These are phyloP conservation scores for Gymnothorax reevesii DNA, from an alignment of 2,797 vertebrate species.

Conservation along the genomic window DNA sequence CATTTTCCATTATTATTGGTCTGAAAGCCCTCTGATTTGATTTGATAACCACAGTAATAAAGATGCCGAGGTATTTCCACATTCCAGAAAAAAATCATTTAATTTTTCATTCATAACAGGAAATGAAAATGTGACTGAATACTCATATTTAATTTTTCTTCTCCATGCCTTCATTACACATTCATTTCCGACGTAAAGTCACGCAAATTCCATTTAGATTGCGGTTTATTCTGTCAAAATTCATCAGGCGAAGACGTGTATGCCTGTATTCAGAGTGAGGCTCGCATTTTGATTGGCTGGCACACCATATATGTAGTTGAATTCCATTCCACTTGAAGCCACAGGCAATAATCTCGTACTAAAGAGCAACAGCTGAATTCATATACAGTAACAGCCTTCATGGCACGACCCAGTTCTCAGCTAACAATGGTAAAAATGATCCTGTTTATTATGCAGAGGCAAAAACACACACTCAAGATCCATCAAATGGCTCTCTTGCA, in stretches of 20 bases:
- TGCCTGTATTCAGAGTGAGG: background rate
- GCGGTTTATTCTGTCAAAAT: background rate
- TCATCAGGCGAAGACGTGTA: background rate
- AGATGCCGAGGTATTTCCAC: background rate
- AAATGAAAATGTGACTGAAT: conserved; percentile 3
- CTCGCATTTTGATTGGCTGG: background rate
- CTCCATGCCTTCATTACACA: background rate
- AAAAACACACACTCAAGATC: background rate
- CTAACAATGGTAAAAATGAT: conserved; percentile 11
- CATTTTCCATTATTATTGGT: background rate
- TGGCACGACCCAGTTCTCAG: background rate
- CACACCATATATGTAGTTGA: background rate
- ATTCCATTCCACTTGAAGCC: conserved; percentile 12
- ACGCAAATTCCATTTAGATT: background rate
- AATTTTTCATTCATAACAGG: background rate
- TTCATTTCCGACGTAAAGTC: background rate
- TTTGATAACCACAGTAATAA: background rate
- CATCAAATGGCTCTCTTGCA: background rate
- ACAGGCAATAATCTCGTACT: background rate
- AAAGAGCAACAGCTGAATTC: conserved; percentile 12
- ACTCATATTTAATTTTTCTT: background rate
- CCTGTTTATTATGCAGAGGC: conserved; percentile 1
- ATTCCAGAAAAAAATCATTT: background rate
- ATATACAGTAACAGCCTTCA: background rate
- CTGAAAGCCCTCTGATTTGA: background rate